Conservation (phyloP, 23 tunicate species). For the Styela plicata region DNA sequence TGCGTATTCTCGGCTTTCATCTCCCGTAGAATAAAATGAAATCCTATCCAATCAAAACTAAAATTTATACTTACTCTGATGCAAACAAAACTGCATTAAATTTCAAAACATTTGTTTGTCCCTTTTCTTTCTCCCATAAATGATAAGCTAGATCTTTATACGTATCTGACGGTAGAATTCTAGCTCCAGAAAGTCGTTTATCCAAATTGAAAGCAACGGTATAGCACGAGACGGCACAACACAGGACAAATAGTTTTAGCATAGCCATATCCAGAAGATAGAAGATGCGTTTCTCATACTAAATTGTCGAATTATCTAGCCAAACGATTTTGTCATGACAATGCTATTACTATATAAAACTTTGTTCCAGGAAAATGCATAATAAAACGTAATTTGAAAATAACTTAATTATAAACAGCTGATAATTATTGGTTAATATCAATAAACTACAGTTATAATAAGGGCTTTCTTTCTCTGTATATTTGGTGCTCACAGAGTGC, state of each 20-base stretch:
- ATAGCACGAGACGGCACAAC: not conserved
- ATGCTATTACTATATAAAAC: not conserved
- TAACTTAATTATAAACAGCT: too few relatives aligned
- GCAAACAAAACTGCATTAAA: not conserved
- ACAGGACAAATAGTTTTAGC: not conserved
- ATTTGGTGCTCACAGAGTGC: too few relatives aligned
- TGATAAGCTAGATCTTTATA: slow-evolving; percentile 3
- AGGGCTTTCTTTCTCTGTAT: too few relatives aligned
- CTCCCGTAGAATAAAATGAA: too few relatives aligned
- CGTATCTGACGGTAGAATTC: not conserved
- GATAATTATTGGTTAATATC: too few relatives aligned
- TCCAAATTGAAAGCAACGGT: not conserved
- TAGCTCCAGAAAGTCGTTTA: not conserved
- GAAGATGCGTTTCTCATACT: not conserved
- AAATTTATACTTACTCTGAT: not conserved
- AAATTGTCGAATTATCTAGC: not conserved
- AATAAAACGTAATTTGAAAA: not conserved
- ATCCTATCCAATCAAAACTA: too few relatives aligned
- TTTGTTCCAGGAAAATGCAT: not conserved
- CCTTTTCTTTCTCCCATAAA: not conserved
- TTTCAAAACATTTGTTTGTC: not conserved
- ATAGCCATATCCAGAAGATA: too few relatives aligned
- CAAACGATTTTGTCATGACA: not conserved
- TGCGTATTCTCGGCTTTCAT: too few relatives aligned
- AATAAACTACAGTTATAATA: too few relatives aligned